Conservation (phyloP, 2,888 invertebrate species). For the Dryocosmus kuriphilus region DNA sequence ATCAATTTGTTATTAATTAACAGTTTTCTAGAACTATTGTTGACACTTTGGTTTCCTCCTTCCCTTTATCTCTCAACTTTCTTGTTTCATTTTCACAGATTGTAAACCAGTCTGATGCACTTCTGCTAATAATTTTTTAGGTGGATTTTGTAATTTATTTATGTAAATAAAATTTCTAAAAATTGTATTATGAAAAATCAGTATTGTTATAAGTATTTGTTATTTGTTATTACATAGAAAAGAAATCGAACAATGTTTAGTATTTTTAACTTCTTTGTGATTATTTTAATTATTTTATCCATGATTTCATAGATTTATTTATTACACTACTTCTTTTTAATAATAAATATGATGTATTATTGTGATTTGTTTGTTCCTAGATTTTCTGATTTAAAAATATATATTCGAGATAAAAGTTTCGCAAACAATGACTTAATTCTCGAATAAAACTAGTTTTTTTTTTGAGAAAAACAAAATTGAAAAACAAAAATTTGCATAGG, state of each 20-base stretch:
- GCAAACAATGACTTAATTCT: background rate
- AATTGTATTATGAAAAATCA: too few relatives aligned
- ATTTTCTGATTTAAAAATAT: background rate
- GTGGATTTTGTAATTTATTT: background rate
- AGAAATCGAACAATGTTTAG: too few relatives aligned
- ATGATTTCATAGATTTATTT: background rate
- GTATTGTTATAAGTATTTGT: too few relatives aligned
- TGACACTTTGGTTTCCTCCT: background rate
- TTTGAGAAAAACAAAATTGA: too few relatives aligned
- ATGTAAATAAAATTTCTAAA: too few relatives aligned
- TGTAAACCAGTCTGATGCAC: background rate
- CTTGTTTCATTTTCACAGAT: background rate
- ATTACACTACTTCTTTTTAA: background rate
- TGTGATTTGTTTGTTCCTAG: too few relatives aligned
- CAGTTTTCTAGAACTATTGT: background rate
- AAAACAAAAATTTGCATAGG: slow-evolving; percentile 1
- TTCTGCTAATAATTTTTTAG: background rate
- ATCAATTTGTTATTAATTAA: too few relatives aligned
- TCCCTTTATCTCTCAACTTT: background rate
- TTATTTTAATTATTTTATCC: background rate
- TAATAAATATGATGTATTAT: too few relatives aligned
- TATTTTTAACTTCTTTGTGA: background rate
- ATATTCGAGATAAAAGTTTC: background rate
- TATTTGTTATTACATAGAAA: too few relatives aligned
- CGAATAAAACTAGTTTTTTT: background rate